Conservation (phyloP, 1,140 invertebrate species). For the Heliconius nattereri region DNA sequence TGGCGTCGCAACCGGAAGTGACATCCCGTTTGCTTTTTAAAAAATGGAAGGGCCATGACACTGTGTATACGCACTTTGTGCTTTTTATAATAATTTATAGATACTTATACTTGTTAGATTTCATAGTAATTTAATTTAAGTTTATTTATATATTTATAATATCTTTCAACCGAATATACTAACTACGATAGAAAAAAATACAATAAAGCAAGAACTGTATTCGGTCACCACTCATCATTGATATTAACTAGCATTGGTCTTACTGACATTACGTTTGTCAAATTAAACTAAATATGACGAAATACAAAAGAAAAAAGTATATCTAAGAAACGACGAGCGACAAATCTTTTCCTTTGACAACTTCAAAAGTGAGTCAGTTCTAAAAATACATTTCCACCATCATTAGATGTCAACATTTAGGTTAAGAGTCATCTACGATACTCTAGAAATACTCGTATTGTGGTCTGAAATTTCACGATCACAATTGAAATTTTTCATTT, state of each 20-base stretch:
- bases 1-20: constrained; percentile 42
- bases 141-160: too few relatives aligned
- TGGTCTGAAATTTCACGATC: not conserved
- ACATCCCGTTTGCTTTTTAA: constrained; percentile 10
- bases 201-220: too few relatives aligned
- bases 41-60: not conserved
- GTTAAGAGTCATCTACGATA: not conserved
- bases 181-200: too few relatives aligned
- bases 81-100: not conserved
- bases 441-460: not conserved
- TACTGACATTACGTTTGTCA: not conserved
- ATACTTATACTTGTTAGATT: not conserved
- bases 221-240: too few relatives aligned
- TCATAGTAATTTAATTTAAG: too few relatives aligned
- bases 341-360: not conserved
- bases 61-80: not conserved
- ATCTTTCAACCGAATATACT: too few relatives aligned
- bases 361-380: not conserved
- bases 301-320: not conserved
- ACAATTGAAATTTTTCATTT: not conserved
- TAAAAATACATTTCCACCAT: constrained; percentile 2
- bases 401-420: constrained; percentile 5
- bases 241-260: not conserved
- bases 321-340: not conserved
- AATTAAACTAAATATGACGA: not conserved